Conservation (phyloP, 2,113 vertebrate species). For the Jacana jacana region DNA sequence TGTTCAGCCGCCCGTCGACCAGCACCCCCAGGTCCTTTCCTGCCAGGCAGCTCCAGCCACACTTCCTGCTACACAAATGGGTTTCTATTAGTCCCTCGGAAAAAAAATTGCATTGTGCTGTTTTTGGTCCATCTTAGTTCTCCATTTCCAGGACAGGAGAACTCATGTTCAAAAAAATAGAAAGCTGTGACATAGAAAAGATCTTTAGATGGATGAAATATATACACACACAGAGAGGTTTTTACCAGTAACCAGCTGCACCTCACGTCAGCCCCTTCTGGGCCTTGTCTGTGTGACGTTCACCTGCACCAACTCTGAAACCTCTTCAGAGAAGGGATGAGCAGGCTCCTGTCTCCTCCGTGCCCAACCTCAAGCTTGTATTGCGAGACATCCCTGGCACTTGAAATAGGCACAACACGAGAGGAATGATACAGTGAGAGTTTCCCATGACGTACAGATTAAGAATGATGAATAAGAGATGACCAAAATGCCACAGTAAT, state of each 20-base stretch:
- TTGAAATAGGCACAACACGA: fast-evolving
- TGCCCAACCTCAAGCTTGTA: neutral
- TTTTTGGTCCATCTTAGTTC: neutral
- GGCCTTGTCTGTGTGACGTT: neutral
- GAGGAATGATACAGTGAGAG: neutral
- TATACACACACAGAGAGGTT: too few species aligned
- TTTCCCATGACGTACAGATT: too few species aligned
- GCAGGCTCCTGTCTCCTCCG: neutral
- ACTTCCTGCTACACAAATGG: neutral
- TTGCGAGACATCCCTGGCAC: neutral
- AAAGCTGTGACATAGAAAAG: too few species aligned
- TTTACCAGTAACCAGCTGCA: neutral
- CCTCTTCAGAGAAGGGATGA: neutral
- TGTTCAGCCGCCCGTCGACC: too few species aligned
- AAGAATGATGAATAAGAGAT: neutral
- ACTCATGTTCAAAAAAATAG: neutral
- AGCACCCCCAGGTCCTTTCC: too few species aligned
- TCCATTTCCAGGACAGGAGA: neutral
- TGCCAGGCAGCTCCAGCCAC: too few species aligned
- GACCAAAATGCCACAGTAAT: neutral
- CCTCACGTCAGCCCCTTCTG: neutral
- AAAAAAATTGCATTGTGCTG: neutral
- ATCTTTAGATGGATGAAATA: too few species aligned
- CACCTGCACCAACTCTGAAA: neutral
- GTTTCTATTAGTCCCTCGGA: neutral